These are phyloP conservation scores for Lutjanus erythropterus DNA, from an alignment of 2,113 vertebrate genomes.

Conservation along the genomic window DNA sequence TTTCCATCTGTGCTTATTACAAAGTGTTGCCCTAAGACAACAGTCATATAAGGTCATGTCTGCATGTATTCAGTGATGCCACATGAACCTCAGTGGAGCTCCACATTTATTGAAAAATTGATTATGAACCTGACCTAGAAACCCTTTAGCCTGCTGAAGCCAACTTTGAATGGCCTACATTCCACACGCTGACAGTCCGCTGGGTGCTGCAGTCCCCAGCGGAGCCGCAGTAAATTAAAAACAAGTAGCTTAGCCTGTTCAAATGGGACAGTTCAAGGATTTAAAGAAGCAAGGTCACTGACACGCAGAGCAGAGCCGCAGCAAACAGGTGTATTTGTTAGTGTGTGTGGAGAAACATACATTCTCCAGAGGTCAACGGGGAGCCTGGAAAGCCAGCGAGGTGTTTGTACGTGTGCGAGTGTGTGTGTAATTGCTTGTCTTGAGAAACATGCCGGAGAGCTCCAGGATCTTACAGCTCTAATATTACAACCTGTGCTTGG, in stretches of 20 bases:
- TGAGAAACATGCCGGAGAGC: slow-evolving; percentile 30
- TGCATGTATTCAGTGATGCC: slow-evolving; percentile 7
- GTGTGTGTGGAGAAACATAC: slow-evolving; percentile 16
- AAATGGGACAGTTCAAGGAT: slow-evolving; percentile 33
- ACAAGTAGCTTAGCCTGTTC: slow-evolving; percentile 24
- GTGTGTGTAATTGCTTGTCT: slow-evolving; percentile 39
- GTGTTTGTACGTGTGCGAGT: slow-evolving; percentile 13
- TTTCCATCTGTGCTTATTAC: too few species aligned
- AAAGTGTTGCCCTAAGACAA: background rate
- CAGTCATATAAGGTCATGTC: slow-evolving; percentile 1
- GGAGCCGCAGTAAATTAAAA: slow-evolving; percentile 37
- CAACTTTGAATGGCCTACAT: slow-evolving; percentile 40
- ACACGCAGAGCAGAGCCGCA: background rate
- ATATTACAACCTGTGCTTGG: slow-evolving; percentile 54
- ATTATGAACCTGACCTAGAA: slow-evolving; percentile 57
- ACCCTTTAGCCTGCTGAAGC: slow-evolving; percentile 25
- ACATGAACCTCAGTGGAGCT: slow-evolving; percentile 1
- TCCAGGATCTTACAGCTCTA: slow-evolving; percentile 24
- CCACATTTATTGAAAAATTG: slow-evolving; percentile 54
- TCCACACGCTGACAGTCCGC: slow-evolving; percentile 11
- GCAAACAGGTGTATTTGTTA: slow-evolving; percentile 22
- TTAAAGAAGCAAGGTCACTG: slow-evolving; percentile 28
- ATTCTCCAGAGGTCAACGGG: slow-evolving; percentile 35
- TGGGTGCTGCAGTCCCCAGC: slow-evolving; percentile 28
- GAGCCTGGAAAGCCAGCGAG: background rate